Conservation (phyloP, 1,140 invertebrate genomes). For the Bombus confusus region DNA sequence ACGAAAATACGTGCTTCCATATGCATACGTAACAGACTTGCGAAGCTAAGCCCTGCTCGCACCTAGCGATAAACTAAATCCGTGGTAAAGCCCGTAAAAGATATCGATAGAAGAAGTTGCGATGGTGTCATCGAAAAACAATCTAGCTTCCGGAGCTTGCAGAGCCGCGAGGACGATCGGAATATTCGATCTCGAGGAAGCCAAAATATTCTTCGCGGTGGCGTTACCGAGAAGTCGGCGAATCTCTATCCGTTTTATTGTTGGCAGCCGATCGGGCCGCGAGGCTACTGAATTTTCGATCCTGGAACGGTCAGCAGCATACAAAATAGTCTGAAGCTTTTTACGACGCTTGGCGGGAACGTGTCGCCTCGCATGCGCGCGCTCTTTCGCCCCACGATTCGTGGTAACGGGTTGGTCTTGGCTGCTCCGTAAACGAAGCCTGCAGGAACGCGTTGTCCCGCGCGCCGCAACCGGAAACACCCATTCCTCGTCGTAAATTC, state of each 20-base stretch:
- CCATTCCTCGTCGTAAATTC: conserved; percentile 68
- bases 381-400: conserved; percentile 36
- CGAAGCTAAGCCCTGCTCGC: background rate
- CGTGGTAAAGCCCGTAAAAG: background rate
- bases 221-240: background rate
- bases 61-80: background rate
- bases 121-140: background rate
- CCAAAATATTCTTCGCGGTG: background rate
- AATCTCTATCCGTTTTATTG: background rate
- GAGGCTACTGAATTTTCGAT: conserved; percentile 22
- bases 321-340: conserved; percentile 31
- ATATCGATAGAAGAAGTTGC: background rate
- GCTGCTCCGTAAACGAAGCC: conserved; percentile 19
- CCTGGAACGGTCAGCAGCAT: conserved; percentile 16
- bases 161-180: background rate
- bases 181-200: background rate
- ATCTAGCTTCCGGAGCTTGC: background rate
- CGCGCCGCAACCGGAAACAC: background rate
- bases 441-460: background rate
- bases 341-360: conserved; percentile 28
- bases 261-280: background rate
- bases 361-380: conserved; percentile 12
- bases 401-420: conserved; percentile 38
- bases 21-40: background rate
- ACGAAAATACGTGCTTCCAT: background rate